Evolutionary conservation across 2,888 invertebrate genomes (phyloP).

Genomic region (Dimorphilus gyrociliatus): DNA sequence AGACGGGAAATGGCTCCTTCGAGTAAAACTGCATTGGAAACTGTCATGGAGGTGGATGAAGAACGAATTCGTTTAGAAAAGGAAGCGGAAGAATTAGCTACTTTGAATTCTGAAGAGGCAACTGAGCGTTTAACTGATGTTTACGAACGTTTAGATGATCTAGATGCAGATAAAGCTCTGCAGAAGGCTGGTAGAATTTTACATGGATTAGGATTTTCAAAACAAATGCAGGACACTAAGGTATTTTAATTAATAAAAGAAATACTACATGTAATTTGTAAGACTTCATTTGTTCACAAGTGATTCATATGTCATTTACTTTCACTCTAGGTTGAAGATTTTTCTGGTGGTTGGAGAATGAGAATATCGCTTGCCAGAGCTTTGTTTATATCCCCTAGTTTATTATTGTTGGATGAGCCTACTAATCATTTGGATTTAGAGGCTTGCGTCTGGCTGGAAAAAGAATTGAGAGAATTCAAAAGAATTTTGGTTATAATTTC

Average conservation of each 20-base stretch:
- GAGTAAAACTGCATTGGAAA: slow-evolving; percentile 80
- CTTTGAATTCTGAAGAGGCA: slow-evolving; percentile 71
- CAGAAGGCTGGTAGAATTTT: slow-evolving; percentile 83
- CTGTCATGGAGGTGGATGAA: slow-evolving; percentile 95
- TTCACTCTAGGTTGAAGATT: slow-evolving; percentile 15
- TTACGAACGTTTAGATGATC: slow-evolving; percentile 89
- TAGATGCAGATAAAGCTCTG: slow-evolving; percentile 87
- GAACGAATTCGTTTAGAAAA: slow-evolving; percentile 77
- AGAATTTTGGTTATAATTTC: slow-evolving; percentile 91
- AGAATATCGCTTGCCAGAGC: slow-evolving; percentile 46
- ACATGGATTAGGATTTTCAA: slow-evolving; percentile 83
- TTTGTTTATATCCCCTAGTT: slow-evolving; percentile 43
- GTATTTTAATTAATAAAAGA: slow-evolving; percentile 6
- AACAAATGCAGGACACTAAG: slow-evolving; percentile 44
- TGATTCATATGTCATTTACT: neutral
- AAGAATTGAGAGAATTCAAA: slow-evolving; percentile 87
- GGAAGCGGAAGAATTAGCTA: slow-evolving; percentile 71
- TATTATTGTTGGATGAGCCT: slow-evolving; percentile 47
- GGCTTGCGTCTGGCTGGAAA: slow-evolving; percentile 98
- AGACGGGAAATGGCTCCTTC: slow-evolving; percentile 96
- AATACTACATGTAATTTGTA: neutral
- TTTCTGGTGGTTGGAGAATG: slow-evolving; percentile 48
- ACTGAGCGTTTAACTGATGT: slow-evolving; percentile 87
- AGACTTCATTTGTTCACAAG: neutral
- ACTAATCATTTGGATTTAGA: slow-evolving; percentile 54